Percentiles rank a stretch among this genome's conserved stretches.
Evolutionary conservation across 2,113 vertebrate species (phyloP).

Genomic region (Xiphophorus hellerii): DNA sequence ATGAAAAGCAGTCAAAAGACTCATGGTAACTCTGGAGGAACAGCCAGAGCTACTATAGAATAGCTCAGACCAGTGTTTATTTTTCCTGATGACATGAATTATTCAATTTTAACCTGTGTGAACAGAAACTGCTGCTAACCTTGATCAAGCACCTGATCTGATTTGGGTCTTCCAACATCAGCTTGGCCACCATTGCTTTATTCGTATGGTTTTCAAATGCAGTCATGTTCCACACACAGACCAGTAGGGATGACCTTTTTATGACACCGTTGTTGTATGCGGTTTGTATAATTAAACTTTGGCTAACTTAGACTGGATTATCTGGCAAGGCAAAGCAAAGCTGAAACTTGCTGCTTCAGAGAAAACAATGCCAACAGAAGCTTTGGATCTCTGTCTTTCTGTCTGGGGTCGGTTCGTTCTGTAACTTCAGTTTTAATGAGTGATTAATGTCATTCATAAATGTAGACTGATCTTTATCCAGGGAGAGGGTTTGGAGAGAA

Average conservation of each 20-base stretch:
- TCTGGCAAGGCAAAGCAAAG: background rate
- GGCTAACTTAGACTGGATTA: background rate
- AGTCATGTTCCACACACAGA: background rate
- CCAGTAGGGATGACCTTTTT: background rate
- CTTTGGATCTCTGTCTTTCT: background rate
- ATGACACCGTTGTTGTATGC: background rate
- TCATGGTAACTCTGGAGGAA: too few species aligned
- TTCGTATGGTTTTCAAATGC: background rate
- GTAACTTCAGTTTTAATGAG: conserved; percentile 30
- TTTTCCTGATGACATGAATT: too few species aligned
- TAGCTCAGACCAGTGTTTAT: too few species aligned
- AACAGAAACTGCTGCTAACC: background rate
- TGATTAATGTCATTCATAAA: conserved; percentile 49
- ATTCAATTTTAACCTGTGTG: background rate
- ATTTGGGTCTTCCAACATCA: too few species aligned
- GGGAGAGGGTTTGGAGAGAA: conserved; percentile 34
- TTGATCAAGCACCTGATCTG: background rate
- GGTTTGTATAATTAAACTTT: background rate
- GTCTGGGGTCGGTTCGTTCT: background rate
- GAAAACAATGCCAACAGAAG: background rate
- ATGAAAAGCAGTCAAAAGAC: too few species aligned
- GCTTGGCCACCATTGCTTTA: too few species aligned
- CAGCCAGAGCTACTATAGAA: too few species aligned
- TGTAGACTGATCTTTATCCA: conserved; percentile 41
- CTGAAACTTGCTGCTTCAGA: background rate